Conservation (phyloP, 2,113 vertebrate genomes). For the Scopus umbretta region DNA sequence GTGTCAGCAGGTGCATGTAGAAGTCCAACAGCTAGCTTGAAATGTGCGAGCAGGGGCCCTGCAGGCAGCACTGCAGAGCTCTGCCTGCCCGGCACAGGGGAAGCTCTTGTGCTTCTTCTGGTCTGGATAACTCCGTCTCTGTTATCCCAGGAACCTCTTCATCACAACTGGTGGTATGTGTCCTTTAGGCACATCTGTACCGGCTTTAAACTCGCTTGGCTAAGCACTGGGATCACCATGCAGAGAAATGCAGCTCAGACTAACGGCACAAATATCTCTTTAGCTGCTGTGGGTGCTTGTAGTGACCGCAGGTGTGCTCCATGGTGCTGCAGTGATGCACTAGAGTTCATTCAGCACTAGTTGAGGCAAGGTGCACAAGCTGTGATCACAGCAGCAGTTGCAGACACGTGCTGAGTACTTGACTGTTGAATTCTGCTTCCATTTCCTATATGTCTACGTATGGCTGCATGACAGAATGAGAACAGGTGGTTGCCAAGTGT, state of each 20-base stretch:
- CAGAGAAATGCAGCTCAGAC: not conserved
- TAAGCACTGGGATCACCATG: not conserved
- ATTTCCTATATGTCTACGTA: not conserved
- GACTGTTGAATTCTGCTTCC: not conserved
- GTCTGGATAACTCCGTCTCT: not conserved
- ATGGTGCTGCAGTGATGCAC: not conserved
- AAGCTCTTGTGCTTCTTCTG: not conserved
- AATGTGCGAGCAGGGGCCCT: fast-evolving
- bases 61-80: not conserved
- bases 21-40: not conserved
- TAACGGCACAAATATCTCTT: not conserved
- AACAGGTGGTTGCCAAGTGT: not conserved
- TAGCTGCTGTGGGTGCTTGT: not conserved
- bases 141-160: not conserved
- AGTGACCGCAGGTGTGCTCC: not conserved
- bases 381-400: no score
- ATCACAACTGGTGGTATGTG: fast-evolving
- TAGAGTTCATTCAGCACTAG: not conserved
- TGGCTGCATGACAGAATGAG: not conserved
- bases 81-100: fast-evolving
- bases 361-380: not conserved
- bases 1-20: fast-evolving
- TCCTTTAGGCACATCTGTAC: not conserved
- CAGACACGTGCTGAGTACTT: not conserved
- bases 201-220: not conserved